These are phyloP conservation scores for Microcebus ravelobensis DNA, from an alignment of 2,113 vertebrate genomes.

Conservation along the genomic window DNA sequence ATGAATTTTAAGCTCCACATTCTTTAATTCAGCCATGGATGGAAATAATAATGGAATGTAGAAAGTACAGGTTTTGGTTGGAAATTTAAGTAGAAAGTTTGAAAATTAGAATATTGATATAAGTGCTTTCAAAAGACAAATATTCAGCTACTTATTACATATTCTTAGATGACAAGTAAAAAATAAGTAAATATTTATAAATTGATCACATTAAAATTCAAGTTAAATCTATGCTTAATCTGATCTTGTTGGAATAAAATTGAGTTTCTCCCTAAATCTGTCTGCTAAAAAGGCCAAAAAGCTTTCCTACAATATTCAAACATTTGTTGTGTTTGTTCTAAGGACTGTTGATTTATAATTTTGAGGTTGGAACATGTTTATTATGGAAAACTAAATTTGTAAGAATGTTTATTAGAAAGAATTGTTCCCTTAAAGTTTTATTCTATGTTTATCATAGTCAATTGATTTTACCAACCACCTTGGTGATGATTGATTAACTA, in stretches of 20 bases:
- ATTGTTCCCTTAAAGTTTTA: background rate
- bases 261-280: background rate
- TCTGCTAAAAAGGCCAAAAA: background rate
- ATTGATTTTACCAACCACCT: background rate
- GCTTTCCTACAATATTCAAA: background rate
- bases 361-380: background rate
- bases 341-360: background rate
- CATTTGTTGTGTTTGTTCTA: background rate
- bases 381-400: background rate
- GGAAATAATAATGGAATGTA: background rate
- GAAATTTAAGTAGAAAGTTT: conserved; percentile 6
- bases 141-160: background rate
- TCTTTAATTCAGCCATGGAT: background rate
- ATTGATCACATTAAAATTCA: conserved; percentile 31
- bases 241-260: background rate
- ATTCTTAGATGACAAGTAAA: conserved; percentile 27
- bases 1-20: background rate
- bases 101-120: conserved; percentile 27
- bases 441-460: background rate
- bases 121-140: conserved; percentile 34
- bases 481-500: background rate
- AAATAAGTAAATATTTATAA: conserved; percentile 24
- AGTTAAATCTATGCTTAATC: conserved; percentile 23
- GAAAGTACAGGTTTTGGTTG: background rate
- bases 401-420: background rate